Base-by-base conservation (phyloP, 2,113 vertebrate genomes). In the Alces alces region DNA sequence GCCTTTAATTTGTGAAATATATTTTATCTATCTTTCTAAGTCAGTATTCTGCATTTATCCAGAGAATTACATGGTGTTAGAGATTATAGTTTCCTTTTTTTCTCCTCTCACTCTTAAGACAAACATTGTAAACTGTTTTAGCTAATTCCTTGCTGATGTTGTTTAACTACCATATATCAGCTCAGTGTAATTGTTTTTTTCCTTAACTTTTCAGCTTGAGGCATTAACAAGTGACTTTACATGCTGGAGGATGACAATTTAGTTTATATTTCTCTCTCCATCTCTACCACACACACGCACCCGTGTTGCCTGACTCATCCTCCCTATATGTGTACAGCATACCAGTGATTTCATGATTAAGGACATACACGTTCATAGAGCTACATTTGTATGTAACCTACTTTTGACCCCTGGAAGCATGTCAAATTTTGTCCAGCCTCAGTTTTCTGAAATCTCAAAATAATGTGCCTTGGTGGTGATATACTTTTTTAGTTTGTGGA, bases 291-390 rank as follows among this genome's bases (percentile, higher is more conserved):
- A 61, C 1, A 54, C 4, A 57, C 8, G 16, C 9, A 89, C 13
- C 21, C 16, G 6, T 66, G n/a, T 19, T 16, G 1, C 2, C 4
- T 19, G 17, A 11, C 2, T 60, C 2, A 16, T 8, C 4, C 0
- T 82, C 39, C 19, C 76, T 21, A n/a, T 28, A 4, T 14, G 52
- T 1, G 1, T 25, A 57, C 13, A 39, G 3, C 21, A 73, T 60
- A 14, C 57, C 88, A 80, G 10, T 55, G 70, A 93, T 57, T 79
- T 86, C 28, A 50, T 25, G 17, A 70, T 19, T 43, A 85, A 57
- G 15, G 14, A 52, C 28, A 93, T 82, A 17, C 27, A 93, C 28
- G 1, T 60, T 15, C 23, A 76, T 8, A 25, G 55, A 55, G 5
- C 9, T 58, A 36, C 36, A 39, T 57, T 85, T 86, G 12, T 25